Base-by-base conservation (phyloP, 2,113 vertebrate genomes). In the Psephotus haematonotus region DNA sequence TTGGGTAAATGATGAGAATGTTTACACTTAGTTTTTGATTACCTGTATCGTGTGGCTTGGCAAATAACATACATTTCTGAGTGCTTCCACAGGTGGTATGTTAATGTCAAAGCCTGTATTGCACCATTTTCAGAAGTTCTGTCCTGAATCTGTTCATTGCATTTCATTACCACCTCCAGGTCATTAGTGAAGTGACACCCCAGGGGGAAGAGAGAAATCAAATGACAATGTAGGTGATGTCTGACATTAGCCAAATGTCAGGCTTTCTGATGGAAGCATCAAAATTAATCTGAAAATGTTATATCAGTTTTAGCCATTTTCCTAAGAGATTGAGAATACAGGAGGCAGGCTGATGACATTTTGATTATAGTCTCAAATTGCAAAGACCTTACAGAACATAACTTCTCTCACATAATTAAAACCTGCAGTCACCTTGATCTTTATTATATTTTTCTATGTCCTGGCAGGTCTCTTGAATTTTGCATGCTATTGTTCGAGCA, bases 171-270 rank as follows among this genome's bases (percentile, higher is more conserved):
- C 35, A 29, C 83, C 70, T 41, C 70, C 88, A 43, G 95, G 90
- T 88, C 95, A 95, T 96, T 93, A 97, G 86, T 47, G 85, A 50
- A 92, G 78, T 74, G 85, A 91, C 62, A 82, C 92, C 75, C 81
- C 9, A 65, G 85, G 81, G 85, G 92, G 71, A 62, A 88, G 78
- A 15, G 39, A 44, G 89, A 91, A 94, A 95, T 88, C 91, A 91
- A 82, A 79, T 62, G 81, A 91, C 95, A 95, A 49, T 86, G 90
- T 82, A 93, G 96, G 95, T 97, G 97, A 91, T 96, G 95, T 63
- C 88, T 98, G 96, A 98, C 97, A 97, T 98, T 97, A 97, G 92
- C 84, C 94, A 98, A 97, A 98, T 97, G 97, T 92, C 93, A 96
- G 85, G 7, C 90, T 97, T 97, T 97, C 89, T 96, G 97, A 96